phyloP scores from a whole-genome alignment of 2,797 vertebrate species.

The Eupleurogrammus muticus region DNA sequence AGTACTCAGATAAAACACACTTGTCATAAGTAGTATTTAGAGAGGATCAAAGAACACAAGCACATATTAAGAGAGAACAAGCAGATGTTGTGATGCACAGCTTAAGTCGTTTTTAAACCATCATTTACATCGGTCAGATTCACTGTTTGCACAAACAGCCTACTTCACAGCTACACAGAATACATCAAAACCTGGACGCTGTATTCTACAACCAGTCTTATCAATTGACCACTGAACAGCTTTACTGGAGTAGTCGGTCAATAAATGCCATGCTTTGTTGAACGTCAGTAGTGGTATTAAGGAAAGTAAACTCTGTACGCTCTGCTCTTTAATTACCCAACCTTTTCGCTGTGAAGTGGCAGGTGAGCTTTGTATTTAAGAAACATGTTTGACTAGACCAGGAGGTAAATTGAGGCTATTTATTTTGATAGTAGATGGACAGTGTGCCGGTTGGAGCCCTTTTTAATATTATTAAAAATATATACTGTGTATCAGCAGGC shows the following conservation, averaged over 20 bases:
- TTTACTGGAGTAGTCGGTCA: background rate
- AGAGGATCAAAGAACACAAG: constrained; percentile 3
- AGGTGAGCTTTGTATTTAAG: background rate
- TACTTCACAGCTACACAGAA: background rate
- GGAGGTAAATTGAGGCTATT: background rate
- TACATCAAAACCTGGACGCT: constrained; percentile 8
- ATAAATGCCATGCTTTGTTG: background rate
- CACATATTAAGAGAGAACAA: background rate
- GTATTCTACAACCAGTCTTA: constrained; percentile 5
- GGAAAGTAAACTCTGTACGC: background rate
- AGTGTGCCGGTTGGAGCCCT: background rate
- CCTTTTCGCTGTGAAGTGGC: background rate
- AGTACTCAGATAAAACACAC: background rate
- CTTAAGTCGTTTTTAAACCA: background rate
- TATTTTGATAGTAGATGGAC: background rate
- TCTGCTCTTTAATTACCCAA: constrained; percentile 11
- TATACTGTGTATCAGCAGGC: background rate
- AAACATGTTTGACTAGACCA: background rate
- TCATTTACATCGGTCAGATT: background rate
- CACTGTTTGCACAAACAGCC: background rate
- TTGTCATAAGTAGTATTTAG: constrained; percentile 20
- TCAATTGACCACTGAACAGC: background rate
- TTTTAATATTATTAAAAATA: background rate
- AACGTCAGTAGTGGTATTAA: background rate
- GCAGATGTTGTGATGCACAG: background rate